Percentiles rank a stretch among this genome's conserved stretches.
phyloP scores from a whole-genome alignment of 2,888 invertebrate genomes.

The Rambutsinella grinnellia region DNA sequence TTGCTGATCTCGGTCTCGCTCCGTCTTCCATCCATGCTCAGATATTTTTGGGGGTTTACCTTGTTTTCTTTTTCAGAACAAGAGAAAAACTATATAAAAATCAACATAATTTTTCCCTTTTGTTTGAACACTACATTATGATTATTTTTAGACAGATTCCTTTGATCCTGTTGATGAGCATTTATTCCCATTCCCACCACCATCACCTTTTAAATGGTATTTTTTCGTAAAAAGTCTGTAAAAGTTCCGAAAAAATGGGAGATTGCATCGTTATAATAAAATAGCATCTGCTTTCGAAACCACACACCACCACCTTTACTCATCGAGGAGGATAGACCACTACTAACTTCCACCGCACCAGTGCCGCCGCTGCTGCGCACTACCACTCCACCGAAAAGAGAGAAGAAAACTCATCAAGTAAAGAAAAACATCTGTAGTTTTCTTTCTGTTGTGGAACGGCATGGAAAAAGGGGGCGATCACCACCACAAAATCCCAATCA shows the following conservation, averaged over 20 bases:
- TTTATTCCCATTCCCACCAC: not conserved
- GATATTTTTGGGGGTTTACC: not conserved
- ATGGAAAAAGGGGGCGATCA: not conserved
- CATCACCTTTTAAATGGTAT: not conserved
- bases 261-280: not conserved
- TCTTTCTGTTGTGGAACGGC: not conserved
- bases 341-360: not conserved
- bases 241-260: not conserved
- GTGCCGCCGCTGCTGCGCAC: not conserved
- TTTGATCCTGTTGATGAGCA: not conserved
- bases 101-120: not conserved
- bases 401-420: conserved; percentile 14
- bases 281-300: not conserved
- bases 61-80: not conserved
- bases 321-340: not conserved
- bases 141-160: not conserved
- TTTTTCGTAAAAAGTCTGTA: not conserved
- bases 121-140: not conserved
- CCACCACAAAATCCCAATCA: not conserved
- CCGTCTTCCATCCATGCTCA: not conserved
- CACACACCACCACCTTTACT: not conserved
- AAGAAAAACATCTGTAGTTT: conserved; percentile 16
- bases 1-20: conserved; percentile 29
- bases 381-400: not conserved
- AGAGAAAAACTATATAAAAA: not conserved